Base-by-base conservation (phyloP, 1,140 invertebrate genomes). In the Scaptomyza graminum region DNA sequence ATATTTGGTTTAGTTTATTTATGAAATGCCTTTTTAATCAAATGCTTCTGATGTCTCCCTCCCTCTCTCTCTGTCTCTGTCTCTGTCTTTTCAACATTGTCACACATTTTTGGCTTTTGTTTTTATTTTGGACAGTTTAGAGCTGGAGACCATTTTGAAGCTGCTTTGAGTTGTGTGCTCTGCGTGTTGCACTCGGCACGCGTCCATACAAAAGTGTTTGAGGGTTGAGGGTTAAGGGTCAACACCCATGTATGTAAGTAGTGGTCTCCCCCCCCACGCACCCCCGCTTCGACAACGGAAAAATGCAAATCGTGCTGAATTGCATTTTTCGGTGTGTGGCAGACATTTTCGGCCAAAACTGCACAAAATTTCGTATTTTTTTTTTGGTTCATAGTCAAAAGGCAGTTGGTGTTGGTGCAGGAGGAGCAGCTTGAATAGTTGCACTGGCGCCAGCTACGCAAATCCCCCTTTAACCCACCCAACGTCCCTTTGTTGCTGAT, bases 261-360 rank as follows among this genome's bases (percentile, higher is more conserved):
- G 61, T 8, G n/a, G 43, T 22, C 18, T 22, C 18, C 28, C 31
- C 3, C 13, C n/a, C 41, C 7, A 4, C 1, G 7, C 49, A 15
- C 1, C 18, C 54, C 39, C 61, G 39, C 64, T 1, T 34, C 8
- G 9, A 37, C 57, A 51, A 43, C 13, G 18, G 18, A 47, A 63
- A 79, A 79, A 83, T 83, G 79, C 75, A 83, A 83, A 83, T 83
- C 79, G 79, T 83, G 79, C 79, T 83, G 79, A 83, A 83, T 83
- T 83, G 79, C 79, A 83, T 78, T 83, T 83, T 81, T 83, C 64
- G 59, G 44, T 59, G 46, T 22, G 50, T 22, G 44, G n/a, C 39
- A 52, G 61, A 63, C 69, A 74, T 74, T 63, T 57, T 41, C 5
- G 12, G 37, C 12, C 37, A 41, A 73, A 73, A 74, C 41, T 62